phyloP scores from a whole-genome alignment of 2,888 invertebrate genomes.

The Platycheirus albimanus region DNA sequence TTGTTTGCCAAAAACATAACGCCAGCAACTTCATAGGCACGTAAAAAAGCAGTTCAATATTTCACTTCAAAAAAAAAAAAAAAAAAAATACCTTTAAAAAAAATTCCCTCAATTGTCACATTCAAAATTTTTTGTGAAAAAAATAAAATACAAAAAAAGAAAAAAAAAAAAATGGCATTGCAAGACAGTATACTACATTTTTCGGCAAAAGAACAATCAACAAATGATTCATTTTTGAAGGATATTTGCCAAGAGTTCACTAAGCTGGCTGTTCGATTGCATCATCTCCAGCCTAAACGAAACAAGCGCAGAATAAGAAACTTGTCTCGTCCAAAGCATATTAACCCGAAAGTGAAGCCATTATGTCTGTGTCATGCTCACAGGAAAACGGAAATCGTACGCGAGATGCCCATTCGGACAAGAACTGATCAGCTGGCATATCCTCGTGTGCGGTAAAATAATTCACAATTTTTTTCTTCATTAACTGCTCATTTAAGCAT shows the following conservation, averaged over 20 bases:
- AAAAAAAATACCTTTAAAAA: no score
- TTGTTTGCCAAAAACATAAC: no score
- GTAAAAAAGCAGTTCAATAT: no score
- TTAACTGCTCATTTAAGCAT: background rate
- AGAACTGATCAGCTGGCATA: constrained; percentile 80
- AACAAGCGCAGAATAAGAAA: constrained; percentile 20
- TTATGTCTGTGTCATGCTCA: background rate
- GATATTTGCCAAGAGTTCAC: constrained; percentile 27
- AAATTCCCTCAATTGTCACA: no score
- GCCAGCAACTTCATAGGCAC: no score
- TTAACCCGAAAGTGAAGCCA: background rate
- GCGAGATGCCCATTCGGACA: constrained; percentile 75
- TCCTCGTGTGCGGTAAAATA: constrained; percentile 76
- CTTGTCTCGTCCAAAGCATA: constrained; percentile 38
- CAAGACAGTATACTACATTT: background rate
- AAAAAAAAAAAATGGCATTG: background rate
- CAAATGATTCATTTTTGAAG: background rate
- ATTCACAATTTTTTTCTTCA: constrained; percentile 6
- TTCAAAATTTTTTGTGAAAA: no score
- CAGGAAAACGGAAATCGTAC: constrained; percentile 36
- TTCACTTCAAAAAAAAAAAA: no score
- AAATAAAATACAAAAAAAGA: no score
- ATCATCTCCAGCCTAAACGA: constrained; percentile 27
- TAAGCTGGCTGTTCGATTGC: background rate
- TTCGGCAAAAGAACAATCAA: background rate